phyloP scores from a whole-genome alignment of 2,113 vertebrate genomes.

The Prolemur simus region DNA sequence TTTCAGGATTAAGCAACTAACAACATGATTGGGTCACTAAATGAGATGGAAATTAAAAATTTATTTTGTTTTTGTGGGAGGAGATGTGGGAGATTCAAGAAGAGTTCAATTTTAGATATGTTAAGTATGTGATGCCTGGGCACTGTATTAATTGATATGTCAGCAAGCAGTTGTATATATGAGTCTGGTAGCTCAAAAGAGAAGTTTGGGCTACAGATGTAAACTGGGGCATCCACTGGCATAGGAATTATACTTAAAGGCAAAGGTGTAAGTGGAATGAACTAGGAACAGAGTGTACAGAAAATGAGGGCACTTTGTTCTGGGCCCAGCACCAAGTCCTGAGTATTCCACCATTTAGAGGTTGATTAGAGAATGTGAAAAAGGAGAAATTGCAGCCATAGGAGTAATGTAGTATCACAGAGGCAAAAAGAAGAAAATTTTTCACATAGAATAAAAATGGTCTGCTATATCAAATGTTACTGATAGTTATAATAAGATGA shows the following conservation, averaged over 20 bases:
- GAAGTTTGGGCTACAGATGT: neutral
- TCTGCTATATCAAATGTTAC: neutral
- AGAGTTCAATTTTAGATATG: neutral
- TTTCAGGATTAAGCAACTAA: slow-evolving; percentile 22
- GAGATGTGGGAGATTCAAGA: neutral
- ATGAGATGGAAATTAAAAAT: neutral
- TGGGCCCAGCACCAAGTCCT: neutral
- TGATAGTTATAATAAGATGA: neutral
- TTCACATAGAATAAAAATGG: neutral
- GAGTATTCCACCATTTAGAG: neutral
- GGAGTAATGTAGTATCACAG: neutral
- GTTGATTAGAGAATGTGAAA: neutral
- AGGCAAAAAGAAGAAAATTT: neutral
- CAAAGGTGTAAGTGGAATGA: neutral
- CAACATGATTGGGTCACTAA: neutral
- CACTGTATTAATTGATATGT: neutral
- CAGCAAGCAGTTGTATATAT: neutral
- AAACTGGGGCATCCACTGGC: neutral
- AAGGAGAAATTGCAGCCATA: neutral
- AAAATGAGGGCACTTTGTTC: neutral
- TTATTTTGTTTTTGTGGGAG: neutral
- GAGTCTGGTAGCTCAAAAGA: neutral
- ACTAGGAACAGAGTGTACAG: neutral
- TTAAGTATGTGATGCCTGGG: neutral
- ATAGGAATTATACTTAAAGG: neutral